Evolutionary conservation across 2,888 invertebrate species (phyloP), one percentile per base, ranked within the genome.

Genomic region (Heliconius ismenius): DNA sequence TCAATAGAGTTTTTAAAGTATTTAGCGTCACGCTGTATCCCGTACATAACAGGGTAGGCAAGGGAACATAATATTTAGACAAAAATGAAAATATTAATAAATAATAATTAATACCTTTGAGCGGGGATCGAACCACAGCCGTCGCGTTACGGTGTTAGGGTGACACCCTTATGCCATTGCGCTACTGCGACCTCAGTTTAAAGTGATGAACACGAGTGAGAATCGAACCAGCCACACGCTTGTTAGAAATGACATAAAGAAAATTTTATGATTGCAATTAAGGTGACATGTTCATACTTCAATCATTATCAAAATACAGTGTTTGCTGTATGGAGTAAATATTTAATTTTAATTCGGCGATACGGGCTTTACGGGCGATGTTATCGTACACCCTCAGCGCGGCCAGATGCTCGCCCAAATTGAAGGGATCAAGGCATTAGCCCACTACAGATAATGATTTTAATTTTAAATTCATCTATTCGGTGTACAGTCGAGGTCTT

Each of bases 371-470:
- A 58, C 32, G 58, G 15, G n/a, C 7, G 54, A 58, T 32, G 70
- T 70, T 70, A 58, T 70, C 70, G 24, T 70, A 54, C 69, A 63
- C 76, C 76, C 75, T 75, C 73, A 70, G 82, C 79, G 82, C 82
- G 79, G 82, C 76, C 82, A 83, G 84, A 83, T 83, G 81, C 75
- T 75, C 70, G 26, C 73, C 67, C 74, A 54, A 64, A 68, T 74
- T 32, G 62, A 72, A 76, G 72, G 74, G 79, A 76, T 76, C 69
- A 68, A 24, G 58, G 77, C 76, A 76, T 79, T 75, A 79, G 67
- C 26, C 62, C 79, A 80, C 80, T 81, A 70, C 62, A 79, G 80
- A 79, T 79, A 78, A 79, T 75, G 69, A 74, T 75, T 80, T 79
- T 68, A 68, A 76, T 76, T 81, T 79, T 74, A 77, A 77, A 76